phyloP scores from a whole-genome alignment of 1,140 invertebrate species.

The Rhizoglyphus robini region DNA sequence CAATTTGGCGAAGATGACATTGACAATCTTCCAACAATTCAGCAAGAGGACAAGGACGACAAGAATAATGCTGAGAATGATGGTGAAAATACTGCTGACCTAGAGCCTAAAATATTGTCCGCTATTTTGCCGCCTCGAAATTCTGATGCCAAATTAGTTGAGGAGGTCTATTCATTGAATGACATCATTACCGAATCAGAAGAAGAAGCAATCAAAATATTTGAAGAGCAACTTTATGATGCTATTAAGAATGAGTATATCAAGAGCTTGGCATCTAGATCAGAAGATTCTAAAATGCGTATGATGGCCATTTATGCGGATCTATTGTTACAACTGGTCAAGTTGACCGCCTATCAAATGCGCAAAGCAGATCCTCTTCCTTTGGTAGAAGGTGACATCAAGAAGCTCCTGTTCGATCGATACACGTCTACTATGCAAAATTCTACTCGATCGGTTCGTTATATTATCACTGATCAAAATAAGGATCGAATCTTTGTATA shows the following conservation, averaged over 20 bases:
- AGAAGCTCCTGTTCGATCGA: conserved; percentile 14
- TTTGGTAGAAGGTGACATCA: neutral
- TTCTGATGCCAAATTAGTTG: neutral
- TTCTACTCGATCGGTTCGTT: neutral
- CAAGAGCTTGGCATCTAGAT: neutral
- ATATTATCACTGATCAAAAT: conserved; percentile 8
- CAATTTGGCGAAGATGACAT: conserved; percentile 17
- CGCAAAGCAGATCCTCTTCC: conserved; percentile 10
- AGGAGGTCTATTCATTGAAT: conserved; percentile 7
- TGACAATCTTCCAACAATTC: conserved; percentile 6
- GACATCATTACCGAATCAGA: conserved; percentile 12
- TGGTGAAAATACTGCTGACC: neutral
- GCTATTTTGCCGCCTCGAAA: neutral
- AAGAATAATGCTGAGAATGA: neutral
- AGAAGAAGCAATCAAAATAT: neutral
- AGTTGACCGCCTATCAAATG: neutral
- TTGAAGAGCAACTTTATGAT: neutral
- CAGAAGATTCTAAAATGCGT: neutral
- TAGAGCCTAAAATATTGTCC: neutral
- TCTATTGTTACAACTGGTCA: conserved; percentile 9
- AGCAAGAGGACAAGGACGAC: neutral
- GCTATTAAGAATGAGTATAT: conserved; percentile 8
- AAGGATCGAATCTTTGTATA: conserved; percentile 7
- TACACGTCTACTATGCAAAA: conserved; percentile 1
- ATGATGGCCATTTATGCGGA: conserved; percentile 17